Evolutionary conservation across 2,888 invertebrate species (phyloP).

Genomic region (Atrina japonica): DNA sequence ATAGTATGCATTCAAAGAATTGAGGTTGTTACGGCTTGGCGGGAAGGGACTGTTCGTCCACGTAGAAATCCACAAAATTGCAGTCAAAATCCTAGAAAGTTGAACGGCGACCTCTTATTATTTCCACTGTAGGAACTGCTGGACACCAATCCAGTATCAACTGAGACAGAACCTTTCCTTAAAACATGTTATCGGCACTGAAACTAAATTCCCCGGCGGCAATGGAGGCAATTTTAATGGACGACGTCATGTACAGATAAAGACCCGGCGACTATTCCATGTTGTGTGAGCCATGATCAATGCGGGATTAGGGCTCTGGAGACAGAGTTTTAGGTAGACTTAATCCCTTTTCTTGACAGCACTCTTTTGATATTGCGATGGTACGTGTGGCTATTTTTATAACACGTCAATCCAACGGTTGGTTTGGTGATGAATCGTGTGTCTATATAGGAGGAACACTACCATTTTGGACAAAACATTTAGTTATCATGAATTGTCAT

Average conservation of each 20-base stretch:
- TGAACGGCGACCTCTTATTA: conserved; percentile 34
- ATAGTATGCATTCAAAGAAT: conserved; percentile 42
- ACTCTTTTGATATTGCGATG: too few relatives aligned
- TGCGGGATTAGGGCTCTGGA: conserved; percentile 32
- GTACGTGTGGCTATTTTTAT: too few relatives aligned
- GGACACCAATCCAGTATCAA: too few relatives aligned
- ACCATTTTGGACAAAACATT: too few relatives aligned
- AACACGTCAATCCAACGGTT: too few relatives aligned
- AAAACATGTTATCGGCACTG: conserved; percentile 20
- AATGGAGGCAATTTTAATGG: conserved; percentile 43
- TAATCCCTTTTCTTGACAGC: too few relatives aligned
- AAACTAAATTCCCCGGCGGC: conserved; percentile 38
- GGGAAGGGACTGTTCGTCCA: conserved; percentile 45
- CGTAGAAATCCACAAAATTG: conserved; percentile 37
- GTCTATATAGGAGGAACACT: too few relatives aligned
- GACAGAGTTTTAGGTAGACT: conserved; percentile 46
- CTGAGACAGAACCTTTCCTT: not conserved
- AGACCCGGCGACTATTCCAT: conserved; percentile 38
- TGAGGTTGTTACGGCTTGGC: conserved; percentile 44
- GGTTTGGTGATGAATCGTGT: too few relatives aligned
- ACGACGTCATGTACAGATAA: conserved; percentile 39
- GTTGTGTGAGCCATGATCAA: conserved; percentile 38
- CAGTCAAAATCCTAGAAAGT: conserved; percentile 44
- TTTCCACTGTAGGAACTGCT: too few relatives aligned
- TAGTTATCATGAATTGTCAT: too few relatives aligned